Conservation (phyloP, 2,797 vertebrate genomes). For the Pristis pectinata region DNA sequence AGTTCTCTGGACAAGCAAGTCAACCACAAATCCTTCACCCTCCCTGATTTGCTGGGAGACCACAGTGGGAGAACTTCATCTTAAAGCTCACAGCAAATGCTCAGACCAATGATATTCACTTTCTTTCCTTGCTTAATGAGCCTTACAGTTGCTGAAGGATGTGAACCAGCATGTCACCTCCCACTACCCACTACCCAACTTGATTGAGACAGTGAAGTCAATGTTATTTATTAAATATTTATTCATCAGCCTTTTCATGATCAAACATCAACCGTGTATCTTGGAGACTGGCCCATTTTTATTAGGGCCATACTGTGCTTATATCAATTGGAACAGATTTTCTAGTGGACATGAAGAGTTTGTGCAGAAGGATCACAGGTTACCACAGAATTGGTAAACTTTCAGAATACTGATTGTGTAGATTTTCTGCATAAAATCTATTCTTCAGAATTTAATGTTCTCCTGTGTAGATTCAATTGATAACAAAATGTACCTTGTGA, state of each 20-base stretch:
- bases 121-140: slow-evolving; percentile 7
- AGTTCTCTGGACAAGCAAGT: neutral
- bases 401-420: neutral
- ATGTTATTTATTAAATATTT: slow-evolving; percentile 30
- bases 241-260: neutral
- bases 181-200: neutral
- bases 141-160: neutral
- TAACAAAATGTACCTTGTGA: neutral
- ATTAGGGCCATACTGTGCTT: neutral
- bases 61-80: neutral
- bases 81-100: neutral
- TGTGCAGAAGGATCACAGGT: neutral
- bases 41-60: neutral
- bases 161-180: neutral
- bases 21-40: neutral
- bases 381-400: neutral
- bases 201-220: slow-evolving; percentile 2
- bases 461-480: neutral
- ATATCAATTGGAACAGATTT: neutral
- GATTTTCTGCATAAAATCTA: neutral
- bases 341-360: neutral
- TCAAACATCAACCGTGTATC: neutral
- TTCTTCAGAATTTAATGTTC: neutral
- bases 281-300: neutral
- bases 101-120: neutral